phyloP scores from a whole-genome alignment of 1,140 invertebrate species.

The Anadara kagoshimensis region DNA sequence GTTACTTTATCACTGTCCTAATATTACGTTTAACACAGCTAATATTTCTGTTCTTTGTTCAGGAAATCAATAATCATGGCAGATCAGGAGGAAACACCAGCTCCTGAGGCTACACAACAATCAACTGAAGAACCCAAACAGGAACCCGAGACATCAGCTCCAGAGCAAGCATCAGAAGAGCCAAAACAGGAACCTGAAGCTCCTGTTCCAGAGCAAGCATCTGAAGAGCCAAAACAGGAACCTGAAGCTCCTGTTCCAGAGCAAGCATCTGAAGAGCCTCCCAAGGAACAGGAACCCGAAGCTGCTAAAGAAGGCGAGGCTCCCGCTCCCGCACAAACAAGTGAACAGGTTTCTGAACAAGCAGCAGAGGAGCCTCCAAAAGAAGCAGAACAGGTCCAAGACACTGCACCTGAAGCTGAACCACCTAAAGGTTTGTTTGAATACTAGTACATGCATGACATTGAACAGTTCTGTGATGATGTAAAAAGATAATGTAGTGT shows the following conservation, averaged over 20 bases:
- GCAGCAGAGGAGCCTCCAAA: neutral
- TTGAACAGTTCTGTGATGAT: too few species aligned
- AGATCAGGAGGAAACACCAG: conserved; percentile 45
- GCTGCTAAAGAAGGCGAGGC: conserved; percentile 8
- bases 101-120: neutral
- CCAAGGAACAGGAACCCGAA: conserved; percentile 5
- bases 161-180: conserved; percentile 4
- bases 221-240: conserved; percentile 11
- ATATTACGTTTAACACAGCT: too few species aligned
- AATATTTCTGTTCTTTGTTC: too few species aligned
- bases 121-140: conserved; percentile 7
- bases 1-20: too few species aligned
- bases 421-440: neutral
- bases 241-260: conserved; percentile 11
- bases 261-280: conserved; percentile 5
- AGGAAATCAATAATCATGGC: conserved; percentile 44
- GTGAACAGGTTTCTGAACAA: conserved; percentile 8
- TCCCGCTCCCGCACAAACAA: neutral
- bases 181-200: conserved; percentile 10
- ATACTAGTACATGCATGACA: too few species aligned
- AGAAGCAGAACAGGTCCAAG: neutral
- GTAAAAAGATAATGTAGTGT: too few species aligned
- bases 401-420: conserved; percentile 21
- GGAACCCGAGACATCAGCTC: conserved; percentile 2
- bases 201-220: conserved; percentile 8